Conservation (phyloP, 2,888 invertebrate species). For the Beris chalybata region DNA sequence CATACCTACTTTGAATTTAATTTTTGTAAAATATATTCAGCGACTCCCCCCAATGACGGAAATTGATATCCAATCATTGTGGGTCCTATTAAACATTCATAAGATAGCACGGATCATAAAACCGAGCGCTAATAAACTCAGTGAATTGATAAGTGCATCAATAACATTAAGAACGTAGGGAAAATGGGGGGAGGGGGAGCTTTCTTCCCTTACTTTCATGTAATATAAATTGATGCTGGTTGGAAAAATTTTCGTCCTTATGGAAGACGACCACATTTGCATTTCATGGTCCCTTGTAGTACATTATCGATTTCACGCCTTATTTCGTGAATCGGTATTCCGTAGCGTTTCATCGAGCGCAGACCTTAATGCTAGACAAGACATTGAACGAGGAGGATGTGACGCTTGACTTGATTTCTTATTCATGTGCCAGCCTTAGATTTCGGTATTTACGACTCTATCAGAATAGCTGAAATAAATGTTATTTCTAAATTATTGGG, state of each 20-base stretch:
- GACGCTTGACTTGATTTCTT: conserved; percentile 19
- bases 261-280: conserved; percentile 17
- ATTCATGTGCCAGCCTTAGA: conserved; percentile 15
- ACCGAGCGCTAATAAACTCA: conserved; percentile 16
- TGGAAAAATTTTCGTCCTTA: conserved; percentile 5
- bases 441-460: conserved; percentile 12
- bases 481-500: not conserved
- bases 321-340: conserved; percentile 13
- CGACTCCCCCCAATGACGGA: no score
- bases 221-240: not conserved
- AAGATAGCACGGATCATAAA: conserved; percentile 18
- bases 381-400: conserved; percentile 10
- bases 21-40: no score
- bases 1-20: no score
- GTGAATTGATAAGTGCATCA: conserved; percentile 28
- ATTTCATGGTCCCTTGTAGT: conserved; percentile 28
- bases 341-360: conserved; percentile 1
- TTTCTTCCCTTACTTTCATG: not conserved
- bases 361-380: not conserved
- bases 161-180: not conserved
- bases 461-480: conserved; percentile 6
- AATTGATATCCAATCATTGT: no score
- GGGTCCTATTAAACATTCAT: conserved; percentile 17
- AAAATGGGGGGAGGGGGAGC: not conserved
- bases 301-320: conserved; percentile 31